phyloP scores from a whole-genome alignment of 2,888 invertebrate genomes.

The Lasioglossum leucozonium region DNA sequence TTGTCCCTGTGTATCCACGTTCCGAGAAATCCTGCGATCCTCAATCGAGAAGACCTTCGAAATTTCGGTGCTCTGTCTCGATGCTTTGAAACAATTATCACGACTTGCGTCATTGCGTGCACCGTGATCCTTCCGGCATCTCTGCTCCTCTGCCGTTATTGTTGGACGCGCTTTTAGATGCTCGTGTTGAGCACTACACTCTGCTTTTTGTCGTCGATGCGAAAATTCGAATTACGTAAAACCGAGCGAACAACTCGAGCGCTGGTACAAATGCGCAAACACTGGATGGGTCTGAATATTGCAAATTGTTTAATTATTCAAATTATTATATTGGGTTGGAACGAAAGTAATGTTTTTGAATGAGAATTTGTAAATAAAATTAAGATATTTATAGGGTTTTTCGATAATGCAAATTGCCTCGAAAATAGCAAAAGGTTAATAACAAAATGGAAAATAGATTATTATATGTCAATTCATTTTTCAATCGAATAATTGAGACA shows the following conservation, averaged over 20 bases:
- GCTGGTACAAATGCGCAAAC: no score
- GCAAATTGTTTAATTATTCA: no score
- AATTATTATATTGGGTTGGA: no score
- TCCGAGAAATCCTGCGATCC: neutral
- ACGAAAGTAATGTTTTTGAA: no score
- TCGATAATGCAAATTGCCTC: no score
- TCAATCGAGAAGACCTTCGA: neutral
- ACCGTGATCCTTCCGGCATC: neutral
- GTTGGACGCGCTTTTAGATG: neutral
- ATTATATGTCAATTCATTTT: no score
- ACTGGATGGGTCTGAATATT: no score
- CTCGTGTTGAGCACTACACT: neutral
- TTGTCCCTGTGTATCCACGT: neutral
- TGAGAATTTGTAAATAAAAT: no score
- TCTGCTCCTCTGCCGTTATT: neutral
- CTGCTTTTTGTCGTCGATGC: neutral
- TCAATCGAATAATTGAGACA: no score
- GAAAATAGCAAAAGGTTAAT: no score
- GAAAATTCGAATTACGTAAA: neutral
- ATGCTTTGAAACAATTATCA: neutral
- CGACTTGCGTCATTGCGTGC: neutral
- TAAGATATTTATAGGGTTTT: no score
- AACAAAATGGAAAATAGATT: no score
- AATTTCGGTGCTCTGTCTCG: neutral
- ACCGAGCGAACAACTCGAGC: neutral